Evolutionary conservation across 2,888 invertebrate species (phyloP), one percentile per base, ranked within the genome.

Genomic region (Xestia rhomboidea): DNA sequence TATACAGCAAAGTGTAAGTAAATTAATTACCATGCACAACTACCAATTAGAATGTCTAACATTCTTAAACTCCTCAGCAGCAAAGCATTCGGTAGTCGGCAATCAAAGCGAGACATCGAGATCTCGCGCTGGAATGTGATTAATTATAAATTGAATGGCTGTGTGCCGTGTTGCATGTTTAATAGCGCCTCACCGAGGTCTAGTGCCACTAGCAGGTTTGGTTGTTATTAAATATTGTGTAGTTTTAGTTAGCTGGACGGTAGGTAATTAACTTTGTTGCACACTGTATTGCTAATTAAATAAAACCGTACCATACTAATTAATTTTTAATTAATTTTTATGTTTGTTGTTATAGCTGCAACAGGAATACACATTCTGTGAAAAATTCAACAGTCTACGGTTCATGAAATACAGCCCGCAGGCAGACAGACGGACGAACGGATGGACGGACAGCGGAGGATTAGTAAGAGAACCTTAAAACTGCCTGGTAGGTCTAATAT

Each of bases 131-230:
- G 72, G 81, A 82, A 81, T 87, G 73, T 79, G 83, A 89, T 89
- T 88, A 88, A 88, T 89, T 87, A 87, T 87, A 81, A 83, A 84
- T 82, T 76, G 79, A 80, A 68, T 75, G 82, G 63, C 77, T 66
- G 83, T 72, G 83, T 74, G 76, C 75, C 60, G 75, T 68, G 68
- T 72, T 86, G 88, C 84, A 89, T 89, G 82, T 83, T 87, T 85
- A 85, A 85, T 83, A 66, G 62, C 44, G 30, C 57, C 63, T 81
- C 46, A 13, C n/a, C 51, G 57, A 44, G 68, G 21, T 63, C 51
- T 41, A 51, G 51, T 41, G 24, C 60, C 24, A 75, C 41, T 54
- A 46, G 63, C 57, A 67, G 69, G 24, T 24, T 77, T 57, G 67
- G 67, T 49, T 38, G 34, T 70, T 18, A 38, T 46, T 38, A 15